Evolutionary conservation across 2,797 vertebrate species (phyloP), one percentile per base, ranked within the genome.

Genomic region (Coregonus suidteri): DNA sequence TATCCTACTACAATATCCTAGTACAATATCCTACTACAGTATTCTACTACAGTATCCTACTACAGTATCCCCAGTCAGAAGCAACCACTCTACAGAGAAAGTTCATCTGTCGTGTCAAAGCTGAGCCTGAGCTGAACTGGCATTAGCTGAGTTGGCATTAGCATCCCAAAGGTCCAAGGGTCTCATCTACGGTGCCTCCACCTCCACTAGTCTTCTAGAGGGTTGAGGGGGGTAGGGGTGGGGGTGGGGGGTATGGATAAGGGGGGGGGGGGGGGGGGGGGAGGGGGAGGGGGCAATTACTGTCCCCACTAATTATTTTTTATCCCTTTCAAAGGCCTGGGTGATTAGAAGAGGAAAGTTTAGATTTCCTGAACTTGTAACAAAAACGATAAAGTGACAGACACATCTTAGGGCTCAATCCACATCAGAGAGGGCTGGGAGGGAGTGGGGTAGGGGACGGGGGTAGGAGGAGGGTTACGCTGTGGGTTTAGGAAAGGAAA

Each of bases 341-440:
- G 91, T 94, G 93, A 95, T 95, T 95, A 94, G 92, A 88, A 94
- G 90, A 94, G 92, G 93, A 93, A 94, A 94, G 93, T 94, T 95
- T 95, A 93, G 93, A 93, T 95, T 94, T 95, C 93, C 93, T 94
- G 94, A 94, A 94, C 93, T 94, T 95, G 94, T 94, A 92, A 92
- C 94, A 94, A 91, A 94, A 94, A 94, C 87, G 87, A 90, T 92
- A 91, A 89, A 90, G 93, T 86, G 94, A 93, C 91, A 95, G 94
- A 95, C 94, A 87, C 87, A 87, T 88, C 90, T 89, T 79, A 82
- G 81, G 79, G 62, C 83, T 88, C 90, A 95, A 95, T 95, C 93
- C 94, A 93, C 94, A 95, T 94, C 91, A 81, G 73, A 75, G 80
- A 72, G 51, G 76, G 79, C 79, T 16, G 71, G 35, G 76, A 1